Base-by-base conservation (phyloP, 35 echinoderm and acorn worm species). In the Diadema setosum region DNA sequence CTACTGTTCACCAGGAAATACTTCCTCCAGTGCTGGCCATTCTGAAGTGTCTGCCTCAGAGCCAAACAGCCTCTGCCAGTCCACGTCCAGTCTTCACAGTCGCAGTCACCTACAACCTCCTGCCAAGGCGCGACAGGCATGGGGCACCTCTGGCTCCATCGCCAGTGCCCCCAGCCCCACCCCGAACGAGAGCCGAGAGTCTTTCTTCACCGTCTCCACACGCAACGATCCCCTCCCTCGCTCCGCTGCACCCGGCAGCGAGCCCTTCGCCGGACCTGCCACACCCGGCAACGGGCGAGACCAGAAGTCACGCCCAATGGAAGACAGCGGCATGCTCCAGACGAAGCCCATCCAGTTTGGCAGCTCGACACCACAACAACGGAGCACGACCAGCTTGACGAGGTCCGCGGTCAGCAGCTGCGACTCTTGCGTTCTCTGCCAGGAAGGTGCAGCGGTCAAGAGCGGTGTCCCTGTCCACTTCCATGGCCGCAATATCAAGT, bases 181-280 rank as follows among this genome's bases (percentile, higher is more conserved):
- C 5, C 85, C 69, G 23, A 87, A 65, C 9, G 63, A 87, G 21
- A 87, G 85, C 65, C 69, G 85, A 5, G 85, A 87, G 64, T 87
- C 85, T 5, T 83, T 83, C 56, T 57, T 57, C 37, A 58, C 52
- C 30, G 4, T 12, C 3, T 85, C 83, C 37, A 45, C 8, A 18
- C 25, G 31, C 35, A 39, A 61, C 43, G 83, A 85, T 8, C 24
- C 42, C n/a, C 27, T n/a, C n/a, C n/a, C n/a, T n/a, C n/a, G n/a
- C n/a, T n/a, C n/a, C n/a, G n/a, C n/a, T n/a, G n/a, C n/a, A n/a
- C 23, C 46, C 0, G 16, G 17, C 31, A 20, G 42, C 36, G 25
- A 9, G 70, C 27, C 12, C 21, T 56, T 37, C 17, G 69, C 58
- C 41, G 16, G 31, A 37, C 48, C 2, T 12, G 21, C 16, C 49